Percentiles rank a stretch among this genome's conserved stretches.
Conservation (phyloP, 2,888 invertebrate species). For the Calliopum simillimum region DNA sequence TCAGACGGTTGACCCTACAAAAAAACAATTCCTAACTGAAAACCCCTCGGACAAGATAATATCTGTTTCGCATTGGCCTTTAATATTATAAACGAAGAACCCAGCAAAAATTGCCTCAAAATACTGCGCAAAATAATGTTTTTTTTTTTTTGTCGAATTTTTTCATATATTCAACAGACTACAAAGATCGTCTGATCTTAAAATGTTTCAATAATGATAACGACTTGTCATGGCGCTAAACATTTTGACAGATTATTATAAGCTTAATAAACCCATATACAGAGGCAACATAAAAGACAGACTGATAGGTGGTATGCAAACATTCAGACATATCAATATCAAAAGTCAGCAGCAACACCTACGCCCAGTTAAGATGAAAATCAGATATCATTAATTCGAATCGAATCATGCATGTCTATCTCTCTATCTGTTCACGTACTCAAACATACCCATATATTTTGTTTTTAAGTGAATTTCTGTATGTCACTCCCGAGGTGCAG, state of each 20-base stretch:
- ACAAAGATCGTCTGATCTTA: no score
- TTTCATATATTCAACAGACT: no score
- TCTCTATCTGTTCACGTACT: background rate
- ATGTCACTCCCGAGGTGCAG: constrained; percentile 20
- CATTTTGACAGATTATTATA: constrained; percentile 15
- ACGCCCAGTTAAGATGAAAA: background rate
- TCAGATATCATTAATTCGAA: background rate
- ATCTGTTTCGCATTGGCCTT: no score
- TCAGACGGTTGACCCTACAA: no score
- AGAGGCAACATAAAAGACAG: background rate
- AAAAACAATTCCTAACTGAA: no score
- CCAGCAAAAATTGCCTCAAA: no score
- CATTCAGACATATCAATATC: background rate
- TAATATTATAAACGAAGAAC: no score
- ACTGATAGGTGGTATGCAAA: background rate
- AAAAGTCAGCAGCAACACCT: background rate
- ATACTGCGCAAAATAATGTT: no score
- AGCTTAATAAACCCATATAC: background rate
- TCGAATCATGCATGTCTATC: background rate
- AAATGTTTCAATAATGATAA: constrained; percentile 11
- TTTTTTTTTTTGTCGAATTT: no score
- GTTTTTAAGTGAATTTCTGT: background rate
- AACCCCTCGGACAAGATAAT: no score
- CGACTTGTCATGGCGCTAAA: constrained; percentile 28
- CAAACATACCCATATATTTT: background rate